Evolutionary conservation across 2,888 invertebrate genomes (phyloP).

Genomic region (Parnassius orleans): DNA sequence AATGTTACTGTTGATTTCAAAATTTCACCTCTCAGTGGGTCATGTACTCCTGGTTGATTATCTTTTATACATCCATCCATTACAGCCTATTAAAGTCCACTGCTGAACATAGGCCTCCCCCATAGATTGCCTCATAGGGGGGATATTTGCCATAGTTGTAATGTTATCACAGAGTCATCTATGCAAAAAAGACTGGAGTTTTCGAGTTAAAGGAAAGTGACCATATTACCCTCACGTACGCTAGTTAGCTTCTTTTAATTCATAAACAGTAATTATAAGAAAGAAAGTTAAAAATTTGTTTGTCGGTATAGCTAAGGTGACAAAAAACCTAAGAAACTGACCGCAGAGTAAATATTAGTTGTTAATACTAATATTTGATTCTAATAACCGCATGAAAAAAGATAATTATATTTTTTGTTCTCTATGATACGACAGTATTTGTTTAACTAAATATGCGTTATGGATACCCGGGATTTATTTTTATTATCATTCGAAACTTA

Average conservation of each 20-base stretch:
- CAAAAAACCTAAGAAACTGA: conserved; percentile 33
- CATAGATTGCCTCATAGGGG: no score
- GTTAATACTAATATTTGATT: conserved; percentile 53
- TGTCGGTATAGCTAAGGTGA: conserved; percentile 12
- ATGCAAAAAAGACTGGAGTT: no score
- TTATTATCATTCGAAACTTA: neutral
- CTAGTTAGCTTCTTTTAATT: neutral
- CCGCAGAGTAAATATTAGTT: conserved; percentile 42
- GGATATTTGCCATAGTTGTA: no score
- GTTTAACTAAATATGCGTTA: conserved; percentile 39
- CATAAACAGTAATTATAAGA: conserved; percentile 22
- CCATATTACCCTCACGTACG: no score
- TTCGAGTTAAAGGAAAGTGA: no score
- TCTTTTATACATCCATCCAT: no score
- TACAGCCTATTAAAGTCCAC: no score
- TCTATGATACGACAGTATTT: conserved; percentile 39
- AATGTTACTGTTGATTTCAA: no score
- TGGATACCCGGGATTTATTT: conserved; percentile 4
- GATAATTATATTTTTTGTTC: conserved; percentile 43
- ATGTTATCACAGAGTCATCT: no score
- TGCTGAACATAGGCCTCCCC: no score
- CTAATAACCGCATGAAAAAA: conserved; percentile 40
- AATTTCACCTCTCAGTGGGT: no score
- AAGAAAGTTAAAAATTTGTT: conserved; percentile 10
- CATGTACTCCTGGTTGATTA: no score